These are phyloP conservation scores for Drosophila longiperda DNA, from an alignment of 2,888 invertebrate genomes.

Conservation along the genomic window DNA sequence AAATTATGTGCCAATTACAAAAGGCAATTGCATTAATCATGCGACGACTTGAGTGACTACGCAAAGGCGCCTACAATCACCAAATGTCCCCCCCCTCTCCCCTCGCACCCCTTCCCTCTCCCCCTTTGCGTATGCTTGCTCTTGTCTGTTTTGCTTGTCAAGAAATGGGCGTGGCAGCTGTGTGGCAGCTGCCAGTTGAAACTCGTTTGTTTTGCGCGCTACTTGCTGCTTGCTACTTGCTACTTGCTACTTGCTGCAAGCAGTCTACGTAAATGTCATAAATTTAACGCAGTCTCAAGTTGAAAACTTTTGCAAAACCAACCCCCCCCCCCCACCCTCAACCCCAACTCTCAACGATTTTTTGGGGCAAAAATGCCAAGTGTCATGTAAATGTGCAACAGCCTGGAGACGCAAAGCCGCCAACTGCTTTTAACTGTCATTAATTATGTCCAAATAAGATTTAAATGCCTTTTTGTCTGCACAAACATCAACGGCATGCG, in stretches of 20 bases:
- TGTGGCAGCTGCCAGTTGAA: conserved; percentile 48
- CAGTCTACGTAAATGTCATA: conserved; percentile 69
- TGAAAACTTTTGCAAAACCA: conserved; percentile 61
- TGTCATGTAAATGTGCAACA: conserved; percentile 80
- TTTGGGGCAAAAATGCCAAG: conserved; percentile 45
- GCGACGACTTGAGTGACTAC: conserved; percentile 50
- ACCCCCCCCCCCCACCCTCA: neutral
- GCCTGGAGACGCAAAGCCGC: conserved; percentile 71
- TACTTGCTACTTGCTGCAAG: neutral
- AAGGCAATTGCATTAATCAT: conserved; percentile 79
- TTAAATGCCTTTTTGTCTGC: conserved; percentile 80
- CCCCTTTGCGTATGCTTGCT: neutral
- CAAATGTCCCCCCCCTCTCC: neutral
- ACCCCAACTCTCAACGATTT: neutral
- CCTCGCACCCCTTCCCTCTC: too few species aligned
- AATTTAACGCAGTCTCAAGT: conserved; percentile 73
- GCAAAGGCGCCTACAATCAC: conserved; percentile 23
- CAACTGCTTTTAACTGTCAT: conserved; percentile 81
- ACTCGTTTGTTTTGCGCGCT: conserved; percentile 47
- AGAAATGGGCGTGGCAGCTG: conserved; percentile 70
- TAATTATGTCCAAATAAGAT: conserved; percentile 82
- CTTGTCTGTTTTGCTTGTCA: conserved; percentile 69
- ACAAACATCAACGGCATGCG: conserved; percentile 65
- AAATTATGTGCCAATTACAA: conserved; percentile 80
- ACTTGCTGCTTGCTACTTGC: conserved; percentile 37